phyloP scores from a whole-genome alignment of 1,140 invertebrate genomes.

The Coelopa frigida region DNA sequence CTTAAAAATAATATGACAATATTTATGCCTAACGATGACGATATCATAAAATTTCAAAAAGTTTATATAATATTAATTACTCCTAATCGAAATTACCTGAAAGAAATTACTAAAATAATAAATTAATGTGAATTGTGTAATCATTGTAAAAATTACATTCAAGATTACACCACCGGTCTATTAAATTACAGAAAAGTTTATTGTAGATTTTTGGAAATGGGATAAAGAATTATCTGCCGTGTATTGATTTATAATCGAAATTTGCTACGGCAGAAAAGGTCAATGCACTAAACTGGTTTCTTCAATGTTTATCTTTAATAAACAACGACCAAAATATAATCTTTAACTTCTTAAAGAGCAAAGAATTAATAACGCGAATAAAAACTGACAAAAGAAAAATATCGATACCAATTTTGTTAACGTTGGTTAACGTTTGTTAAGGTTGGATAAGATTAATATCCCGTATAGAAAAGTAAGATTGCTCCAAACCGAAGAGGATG shows the following conservation, averaged over 20 bases:
- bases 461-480: neutral
- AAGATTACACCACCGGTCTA: too few relatives aligned
- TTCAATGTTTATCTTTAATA: too few relatives aligned
- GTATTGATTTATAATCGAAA: constrained; percentile 3
- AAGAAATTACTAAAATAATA: neutral
- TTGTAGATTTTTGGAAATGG: neutral
- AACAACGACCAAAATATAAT: neutral
- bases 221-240: neutral
- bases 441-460: neutral
- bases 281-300: too few relatives aligned
- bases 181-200: neutral
- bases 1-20: neutral
- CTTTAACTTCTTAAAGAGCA: neutral
- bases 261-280: too few relatives aligned
- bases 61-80: constrained; percentile 4
- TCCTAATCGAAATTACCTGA: neutral
- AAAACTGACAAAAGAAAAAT: neutral
- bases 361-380: too few relatives aligned
- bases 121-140: too few relatives aligned
- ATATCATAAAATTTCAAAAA: neutral
- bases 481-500: neutral
- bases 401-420: neutral
- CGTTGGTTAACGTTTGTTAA: neutral
- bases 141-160: neutral
- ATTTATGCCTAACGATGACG: neutral